Conservation (phyloP, 2,888 invertebrate species). For the Caenorhabditis doughertyi region DNA sequence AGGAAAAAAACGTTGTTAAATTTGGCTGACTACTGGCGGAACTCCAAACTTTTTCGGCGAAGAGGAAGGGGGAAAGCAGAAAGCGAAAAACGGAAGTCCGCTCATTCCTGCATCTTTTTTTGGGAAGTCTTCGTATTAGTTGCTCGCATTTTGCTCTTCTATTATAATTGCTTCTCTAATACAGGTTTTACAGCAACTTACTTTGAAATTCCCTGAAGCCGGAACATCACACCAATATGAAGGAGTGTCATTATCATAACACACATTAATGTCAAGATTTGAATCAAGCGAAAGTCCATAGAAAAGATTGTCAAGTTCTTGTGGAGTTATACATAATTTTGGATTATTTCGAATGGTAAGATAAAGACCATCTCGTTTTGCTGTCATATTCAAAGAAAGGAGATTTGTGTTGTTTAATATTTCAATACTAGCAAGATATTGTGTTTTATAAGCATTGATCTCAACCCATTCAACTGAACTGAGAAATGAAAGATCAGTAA, state of each 20-base stretch:
- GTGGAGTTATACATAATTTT: slow-evolving; percentile 27
- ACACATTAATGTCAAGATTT: slow-evolving; percentile 18
- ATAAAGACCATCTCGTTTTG: background rate
- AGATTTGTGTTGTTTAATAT: slow-evolving; percentile 11
- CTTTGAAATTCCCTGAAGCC: background rate
- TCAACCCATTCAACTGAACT: background rate
- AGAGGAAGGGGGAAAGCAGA: too few species aligned
- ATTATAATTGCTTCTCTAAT: too few species aligned
- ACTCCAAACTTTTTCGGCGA: too few species aligned
- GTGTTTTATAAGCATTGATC: background rate
- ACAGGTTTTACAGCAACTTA: background rate
- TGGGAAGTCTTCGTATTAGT: too few species aligned
- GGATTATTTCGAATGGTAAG: slow-evolving; percentile 33
- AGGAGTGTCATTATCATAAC: slow-evolving; percentile 7
- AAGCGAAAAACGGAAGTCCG: too few species aligned
- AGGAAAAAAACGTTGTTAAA: too few species aligned
- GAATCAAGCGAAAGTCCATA: background rate
- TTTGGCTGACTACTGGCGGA: too few species aligned
- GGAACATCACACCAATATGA: slow-evolving; percentile 15
- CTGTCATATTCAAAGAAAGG: background rate
- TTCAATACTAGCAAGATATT: background rate
- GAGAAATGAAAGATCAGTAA: slow-evolving; percentile 25
- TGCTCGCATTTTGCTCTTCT: too few species aligned
- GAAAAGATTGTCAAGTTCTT: slow-evolving; percentile 8
- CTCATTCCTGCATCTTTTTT: too few species aligned